phyloP scores from a whole-genome alignment of 2,797 vertebrate species.

The Tympanoctomys barrerae region DNA sequence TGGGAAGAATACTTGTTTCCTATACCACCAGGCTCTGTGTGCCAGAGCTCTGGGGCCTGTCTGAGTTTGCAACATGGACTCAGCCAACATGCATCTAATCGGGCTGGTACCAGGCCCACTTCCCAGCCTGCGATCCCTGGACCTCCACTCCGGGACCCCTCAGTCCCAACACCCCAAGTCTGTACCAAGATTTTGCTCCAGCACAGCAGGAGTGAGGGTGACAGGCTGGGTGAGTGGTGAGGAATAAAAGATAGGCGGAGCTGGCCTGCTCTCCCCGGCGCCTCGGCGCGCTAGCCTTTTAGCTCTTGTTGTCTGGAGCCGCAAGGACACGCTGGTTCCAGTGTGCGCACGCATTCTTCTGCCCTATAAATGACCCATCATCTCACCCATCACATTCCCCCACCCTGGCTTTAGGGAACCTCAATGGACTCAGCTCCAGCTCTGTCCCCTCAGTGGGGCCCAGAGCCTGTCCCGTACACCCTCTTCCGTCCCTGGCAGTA shows the following conservation, averaged over 20 bases:
- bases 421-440: background rate
- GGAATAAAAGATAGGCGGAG: background rate
- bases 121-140: background rate
- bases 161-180: background rate
- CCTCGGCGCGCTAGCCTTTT: rapidly evolving
- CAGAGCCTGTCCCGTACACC: background rate
- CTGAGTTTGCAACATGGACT: background rate
- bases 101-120: background rate
- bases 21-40: rapidly evolving
- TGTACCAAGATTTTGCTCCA: background rate
- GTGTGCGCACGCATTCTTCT: rapidly evolving
- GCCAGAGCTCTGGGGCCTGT: background rate
- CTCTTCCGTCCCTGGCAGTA: background rate
- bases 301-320: background rate
- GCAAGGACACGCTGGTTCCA: background rate
- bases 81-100: background rate
- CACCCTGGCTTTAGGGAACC: background rate
- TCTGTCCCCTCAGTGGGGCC: rapidly evolving
- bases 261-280: background rate
- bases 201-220: background rate
- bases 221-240: rapidly evolving
- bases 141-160: rapidly evolving
- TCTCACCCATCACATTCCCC: background rate
- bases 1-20: background rate
- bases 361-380: background rate